These are phyloP conservation scores for Campylorhamphus procurvoides DNA, from an alignment of 2,113 vertebrate genomes.

Conservation along the genomic window DNA sequence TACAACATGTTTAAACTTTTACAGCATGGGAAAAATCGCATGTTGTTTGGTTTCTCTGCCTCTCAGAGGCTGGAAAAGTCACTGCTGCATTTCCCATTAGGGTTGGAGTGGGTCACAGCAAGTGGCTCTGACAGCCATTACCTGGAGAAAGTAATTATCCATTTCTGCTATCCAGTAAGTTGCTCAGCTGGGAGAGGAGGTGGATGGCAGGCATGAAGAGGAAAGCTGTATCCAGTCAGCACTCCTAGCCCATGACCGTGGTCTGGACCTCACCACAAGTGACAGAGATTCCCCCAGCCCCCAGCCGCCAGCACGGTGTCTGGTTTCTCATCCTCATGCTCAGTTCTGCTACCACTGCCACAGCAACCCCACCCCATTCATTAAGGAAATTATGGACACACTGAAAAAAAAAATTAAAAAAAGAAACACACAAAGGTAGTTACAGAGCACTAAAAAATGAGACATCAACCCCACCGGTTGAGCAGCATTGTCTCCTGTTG, in stretches of 20 bases:
- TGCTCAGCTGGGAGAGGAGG: neutral
- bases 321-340: neutral
- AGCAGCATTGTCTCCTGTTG: fast-evolving
- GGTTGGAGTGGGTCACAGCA: neutral
- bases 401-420: neutral
- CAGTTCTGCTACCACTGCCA: neutral
- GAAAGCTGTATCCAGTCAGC: neutral
- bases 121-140: neutral
- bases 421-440: no score
- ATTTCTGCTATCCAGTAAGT: fast-evolving
- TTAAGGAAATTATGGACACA: neutral
- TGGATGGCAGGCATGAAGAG: fast-evolving
- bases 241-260: fast-evolving
- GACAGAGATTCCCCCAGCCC: neutral
- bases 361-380: neutral
- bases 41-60: neutral
- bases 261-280: neutral
- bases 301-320: neutral
- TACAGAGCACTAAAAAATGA: neutral
- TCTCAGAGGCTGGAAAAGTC: neutral
- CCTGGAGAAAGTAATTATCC: neutral
- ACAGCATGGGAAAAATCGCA: fast-evolving
- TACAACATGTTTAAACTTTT: fast-evolving
- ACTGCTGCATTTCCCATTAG: neutral
- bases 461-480: neutral